Conservation (phyloP, 35 echinoderm and acorn worm genomes). For the Heliocidaris erythrogramma region DNA sequence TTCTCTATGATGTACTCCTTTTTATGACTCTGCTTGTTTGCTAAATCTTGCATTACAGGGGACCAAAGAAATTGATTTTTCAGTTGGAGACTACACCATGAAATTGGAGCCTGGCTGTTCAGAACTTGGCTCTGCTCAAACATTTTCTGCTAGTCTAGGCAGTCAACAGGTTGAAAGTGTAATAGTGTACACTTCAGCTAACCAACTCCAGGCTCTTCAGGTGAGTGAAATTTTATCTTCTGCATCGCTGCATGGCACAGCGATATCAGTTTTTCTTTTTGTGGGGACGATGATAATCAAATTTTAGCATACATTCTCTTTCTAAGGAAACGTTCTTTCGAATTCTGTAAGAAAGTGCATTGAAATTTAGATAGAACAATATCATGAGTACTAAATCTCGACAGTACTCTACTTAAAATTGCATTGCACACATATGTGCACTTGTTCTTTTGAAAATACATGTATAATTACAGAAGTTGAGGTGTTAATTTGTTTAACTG, state of each 20-base stretch:
- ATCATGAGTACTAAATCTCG: not conserved
- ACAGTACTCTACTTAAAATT: not conserved
- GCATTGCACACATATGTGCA: not conserved
- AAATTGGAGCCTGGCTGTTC: slow-evolving; percentile 46
- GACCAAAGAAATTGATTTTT: slow-evolving; percentile 38
- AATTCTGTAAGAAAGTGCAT: too few species aligned
- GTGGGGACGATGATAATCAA: too few species aligned
- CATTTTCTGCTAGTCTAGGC: slow-evolving; percentile 45
- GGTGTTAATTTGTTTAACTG: too few species aligned
- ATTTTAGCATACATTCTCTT: too few species aligned
- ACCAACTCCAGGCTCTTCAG: slow-evolving; percentile 51
- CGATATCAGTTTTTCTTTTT: too few species aligned
- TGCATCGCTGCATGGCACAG: not conserved
- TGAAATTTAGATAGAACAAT: too few species aligned
- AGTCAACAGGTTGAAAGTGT: slow-evolving; percentile 50
- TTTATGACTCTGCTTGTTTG: too few species aligned
- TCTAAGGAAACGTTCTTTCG: too few species aligned
- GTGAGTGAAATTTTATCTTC: slow-evolving; percentile 29
- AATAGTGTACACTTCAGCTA: slow-evolving; percentile 45
- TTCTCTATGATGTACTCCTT: not conserved
- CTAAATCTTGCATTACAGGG: slow-evolving; percentile 35
- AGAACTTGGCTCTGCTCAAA: not conserved
- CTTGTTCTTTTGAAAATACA: not conserved
- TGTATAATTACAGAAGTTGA: too few species aligned
- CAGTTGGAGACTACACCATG: slow-evolving; percentile 55